These are phyloP conservation scores for Daphoenositta chrysoptera DNA, from an alignment of 2,113 vertebrate species.

Conservation along the genomic window DNA sequence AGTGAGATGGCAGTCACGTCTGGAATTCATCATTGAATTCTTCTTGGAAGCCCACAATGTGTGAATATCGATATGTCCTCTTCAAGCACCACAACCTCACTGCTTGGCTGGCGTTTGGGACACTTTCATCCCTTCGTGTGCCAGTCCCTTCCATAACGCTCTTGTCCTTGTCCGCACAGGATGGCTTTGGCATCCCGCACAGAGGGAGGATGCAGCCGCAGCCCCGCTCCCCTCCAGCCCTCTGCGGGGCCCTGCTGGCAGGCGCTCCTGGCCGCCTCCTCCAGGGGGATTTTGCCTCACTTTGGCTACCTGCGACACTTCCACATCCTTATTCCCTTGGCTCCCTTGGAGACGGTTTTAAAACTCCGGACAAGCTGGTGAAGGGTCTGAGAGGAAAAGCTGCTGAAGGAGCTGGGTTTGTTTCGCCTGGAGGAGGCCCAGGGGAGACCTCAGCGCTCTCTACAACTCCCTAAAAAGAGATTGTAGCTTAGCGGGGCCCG, in stretches of 20 bases:
- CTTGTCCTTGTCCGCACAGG: rapidly evolving
- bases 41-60: rapidly evolving
- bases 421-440: neutral
- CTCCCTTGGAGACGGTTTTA: neutral
- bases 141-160: rapidly evolving
- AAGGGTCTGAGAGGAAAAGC: neutral
- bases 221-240: neutral
- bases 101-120: rapidly evolving
- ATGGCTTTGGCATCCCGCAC: rapidly evolving
- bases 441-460: rapidly evolving
- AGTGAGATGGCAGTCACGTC: rapidly evolving
- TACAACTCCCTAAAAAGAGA: no score
- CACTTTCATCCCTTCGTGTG: rapidly evolving
- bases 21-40: neutral
- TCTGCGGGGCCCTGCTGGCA: rapidly evolving
- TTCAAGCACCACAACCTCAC: rapidly evolving
- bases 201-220: rapidly evolving
- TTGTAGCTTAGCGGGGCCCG: rapidly evolving
- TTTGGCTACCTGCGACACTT: neutral
- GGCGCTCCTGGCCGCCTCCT: rapidly evolving
- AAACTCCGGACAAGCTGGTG: neutral
- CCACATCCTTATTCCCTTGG: neutral
- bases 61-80: rapidly evolving
- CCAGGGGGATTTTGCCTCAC: rapidly evolving
- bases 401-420: neutral